Percentiles rank a stretch among this genome's conserved stretches.
Evolutionary conservation across 2,113 vertebrate genomes (phyloP).

Genomic region (Connochaetes taurinus): DNA sequence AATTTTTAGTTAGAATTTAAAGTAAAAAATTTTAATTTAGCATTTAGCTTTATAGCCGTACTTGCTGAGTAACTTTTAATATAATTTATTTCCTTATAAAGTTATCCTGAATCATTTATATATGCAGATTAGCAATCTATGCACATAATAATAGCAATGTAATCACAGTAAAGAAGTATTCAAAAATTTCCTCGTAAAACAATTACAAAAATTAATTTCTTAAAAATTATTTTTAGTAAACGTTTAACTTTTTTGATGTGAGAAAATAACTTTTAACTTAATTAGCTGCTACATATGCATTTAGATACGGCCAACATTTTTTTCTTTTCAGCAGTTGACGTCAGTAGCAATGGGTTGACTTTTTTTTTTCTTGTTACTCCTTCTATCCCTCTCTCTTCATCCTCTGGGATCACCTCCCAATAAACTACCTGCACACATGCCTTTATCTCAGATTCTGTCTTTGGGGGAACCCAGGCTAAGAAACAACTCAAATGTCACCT

Average conservation of each 20-base stretch:
- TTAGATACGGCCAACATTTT: neutral
- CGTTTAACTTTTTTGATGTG: neutral
- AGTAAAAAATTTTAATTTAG: neutral
- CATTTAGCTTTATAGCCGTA: neutral
- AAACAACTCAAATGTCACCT: neutral
- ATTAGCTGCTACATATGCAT: neutral
- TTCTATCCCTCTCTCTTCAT: neutral
- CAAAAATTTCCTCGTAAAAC: neutral
- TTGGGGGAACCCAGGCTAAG: neutral
- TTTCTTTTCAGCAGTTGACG: neutral
- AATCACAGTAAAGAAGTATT: neutral
- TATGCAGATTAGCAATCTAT: neutral
- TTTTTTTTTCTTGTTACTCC: neutral
- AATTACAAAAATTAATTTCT: neutral
- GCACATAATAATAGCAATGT: neutral
- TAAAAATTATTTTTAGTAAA: neutral
- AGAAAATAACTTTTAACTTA: slow-evolving; percentile 4
- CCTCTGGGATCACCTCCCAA: neutral
- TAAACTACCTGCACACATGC: neutral
- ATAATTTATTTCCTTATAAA: slow-evolving; percentile 19
- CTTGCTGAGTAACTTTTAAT: neutral
- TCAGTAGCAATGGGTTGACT: neutral
- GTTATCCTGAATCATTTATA: neutral
- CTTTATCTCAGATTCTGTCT: neutral
- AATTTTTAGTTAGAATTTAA: neutral